Percentiles rank a stretch among this genome's conserved stretches.
Evolutionary conservation across 2,797 vertebrate genomes (phyloP).

Genomic region (Tapera naevia): DNA sequence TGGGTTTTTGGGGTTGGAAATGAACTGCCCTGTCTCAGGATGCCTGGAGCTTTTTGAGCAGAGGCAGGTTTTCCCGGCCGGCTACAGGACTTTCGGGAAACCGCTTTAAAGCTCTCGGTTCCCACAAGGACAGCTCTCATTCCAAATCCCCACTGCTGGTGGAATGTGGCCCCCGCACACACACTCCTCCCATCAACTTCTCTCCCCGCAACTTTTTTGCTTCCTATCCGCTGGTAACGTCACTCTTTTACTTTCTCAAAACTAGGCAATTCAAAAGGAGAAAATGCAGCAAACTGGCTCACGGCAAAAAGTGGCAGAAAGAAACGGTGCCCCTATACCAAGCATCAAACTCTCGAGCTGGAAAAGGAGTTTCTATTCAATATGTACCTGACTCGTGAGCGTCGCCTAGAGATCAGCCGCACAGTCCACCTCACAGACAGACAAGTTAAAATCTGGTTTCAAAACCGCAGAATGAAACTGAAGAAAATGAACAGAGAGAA

Average conservation of each 20-base stretch:
- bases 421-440: constrained; percentile 97
- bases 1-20: neutral
- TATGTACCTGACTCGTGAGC: constrained; percentile 99
- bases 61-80: neutral
- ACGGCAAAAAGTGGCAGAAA: constrained; percentile 97
- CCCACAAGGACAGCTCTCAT: neutral
- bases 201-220: neutral
- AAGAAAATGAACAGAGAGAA: constrained; percentile 99
- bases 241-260: constrained; percentile 67
- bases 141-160: neutral
- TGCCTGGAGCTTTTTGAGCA: neutral
- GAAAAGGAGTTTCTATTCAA: constrained; percentile 99
- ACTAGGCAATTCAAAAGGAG: constrained; percentile 88
- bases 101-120: neutral
- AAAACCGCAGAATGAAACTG: constrained; percentile 99
- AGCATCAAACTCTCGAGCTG: constrained; percentile 98
- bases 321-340: constrained; percentile 97
- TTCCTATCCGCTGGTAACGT: constrained; percentile 49
- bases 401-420: constrained; percentile 98
- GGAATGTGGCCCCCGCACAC: neutral
- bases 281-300: constrained; percentile 93
- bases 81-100: neutral
- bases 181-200: neutral
- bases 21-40: neutral
- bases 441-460: constrained; percentile 99